Evolutionary conservation across 2,113 vertebrate genomes (phyloP).

Genomic region (Cynocephalus volans): DNA sequence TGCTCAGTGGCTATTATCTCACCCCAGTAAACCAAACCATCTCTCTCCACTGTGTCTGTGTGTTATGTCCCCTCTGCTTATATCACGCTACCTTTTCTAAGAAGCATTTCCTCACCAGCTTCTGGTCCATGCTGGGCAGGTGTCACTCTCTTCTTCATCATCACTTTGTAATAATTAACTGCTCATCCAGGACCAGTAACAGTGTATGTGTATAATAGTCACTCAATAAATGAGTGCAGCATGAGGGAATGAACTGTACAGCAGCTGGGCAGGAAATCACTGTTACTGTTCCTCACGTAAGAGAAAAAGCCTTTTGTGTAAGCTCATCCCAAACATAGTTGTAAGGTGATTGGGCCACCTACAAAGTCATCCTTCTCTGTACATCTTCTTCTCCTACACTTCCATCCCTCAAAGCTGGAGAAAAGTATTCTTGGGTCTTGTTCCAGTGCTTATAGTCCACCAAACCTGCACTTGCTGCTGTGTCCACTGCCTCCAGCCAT

Average conservation of each 20-base stretch:
- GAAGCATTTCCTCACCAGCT: neutral
- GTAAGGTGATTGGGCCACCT: neutral
- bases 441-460: neutral
- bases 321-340: neutral
- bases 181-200: neutral
- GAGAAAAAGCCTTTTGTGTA: neutral
- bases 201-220: neutral
- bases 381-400: neutral
- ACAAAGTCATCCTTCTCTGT: neutral
- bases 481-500: no score
- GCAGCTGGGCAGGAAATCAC: neutral
- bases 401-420: neutral
- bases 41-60: neutral
- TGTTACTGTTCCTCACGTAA: neutral
- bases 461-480: neutral
- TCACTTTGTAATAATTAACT: neutral
- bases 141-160: neutral
- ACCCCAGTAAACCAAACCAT: neutral
- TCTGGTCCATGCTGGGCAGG: neutral
- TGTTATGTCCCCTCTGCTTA: neutral
- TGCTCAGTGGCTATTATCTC: neutral
- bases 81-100: neutral
- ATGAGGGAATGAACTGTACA: neutral
- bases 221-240: neutral
- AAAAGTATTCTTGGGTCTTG: neutral